Base-by-base conservation (phyloP, 1,140 invertebrate genomes). In the Odontomachus brunneus region DNA sequence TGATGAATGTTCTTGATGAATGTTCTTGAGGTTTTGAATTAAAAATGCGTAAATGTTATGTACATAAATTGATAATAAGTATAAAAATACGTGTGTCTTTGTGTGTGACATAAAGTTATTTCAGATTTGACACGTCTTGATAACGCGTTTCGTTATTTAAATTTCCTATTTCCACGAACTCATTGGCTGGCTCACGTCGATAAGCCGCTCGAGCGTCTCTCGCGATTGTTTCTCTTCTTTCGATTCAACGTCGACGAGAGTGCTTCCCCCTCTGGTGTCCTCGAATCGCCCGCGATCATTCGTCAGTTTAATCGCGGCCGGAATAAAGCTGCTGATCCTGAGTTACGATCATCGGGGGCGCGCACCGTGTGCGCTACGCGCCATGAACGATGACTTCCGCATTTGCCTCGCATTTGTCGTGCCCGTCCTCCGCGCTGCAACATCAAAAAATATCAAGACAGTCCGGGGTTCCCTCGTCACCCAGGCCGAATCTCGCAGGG, bases 371-470 rank as follows among this genome's bases (percentile, higher is more conserved):
- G 71, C 65, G 48, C 66, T 59, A 60, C 55, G 84, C 78, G 22
- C 49, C 9, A 74, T 85, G 86, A 88, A 24, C 76, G 72, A 88
- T 88, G 87, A 88, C 66, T 88, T 84, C 44, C 71, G 72, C 65
- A 24, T 63, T 74, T 66, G 71, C 60, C 71, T 84, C 82, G 59
- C 59, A 82, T 88, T 82, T 73, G 83, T 88, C 76, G 60, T 69
- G 17, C 51, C 57, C 59, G 24, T 12, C 48, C 65, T 60, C 26
- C 38, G 80, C 72, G 33, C 38, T 62, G 63, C 60, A 85, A 69
- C 67, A 60, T 69, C 60, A 38, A 88, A 88, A 88, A 88, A 85
- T 88, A 82, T 88, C 73, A 88, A 82, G 38, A 49, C 55, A 12
- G 15, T 51, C 33, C 53, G n/a, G 26, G 7, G 49, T 0, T n/a